phyloP scores from a whole-genome alignment of 2,888 invertebrate species.

The Rhodophaea formosa region DNA sequence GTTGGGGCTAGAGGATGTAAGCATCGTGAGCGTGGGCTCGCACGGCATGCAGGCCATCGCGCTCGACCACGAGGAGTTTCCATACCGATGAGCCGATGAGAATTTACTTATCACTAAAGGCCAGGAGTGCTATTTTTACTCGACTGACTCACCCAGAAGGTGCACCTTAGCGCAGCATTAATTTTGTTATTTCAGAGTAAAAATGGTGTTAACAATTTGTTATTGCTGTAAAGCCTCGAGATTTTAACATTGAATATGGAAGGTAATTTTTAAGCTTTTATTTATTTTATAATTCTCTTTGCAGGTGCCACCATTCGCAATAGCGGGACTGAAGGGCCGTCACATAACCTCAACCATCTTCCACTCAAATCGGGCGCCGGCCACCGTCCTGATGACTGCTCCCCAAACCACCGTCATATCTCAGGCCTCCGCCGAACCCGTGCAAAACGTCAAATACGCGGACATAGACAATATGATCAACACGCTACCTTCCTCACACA shows the following conservation, averaged over 20 bases:
- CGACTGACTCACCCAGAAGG: no score
- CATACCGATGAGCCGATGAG: no score
- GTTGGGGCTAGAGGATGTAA: slow-evolving; percentile 63
- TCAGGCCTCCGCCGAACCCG: slow-evolving; percentile 53
- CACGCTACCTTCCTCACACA: slow-evolving; percentile 46
- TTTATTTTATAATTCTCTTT: slow-evolving; percentile 23
- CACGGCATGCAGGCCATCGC: slow-evolving; percentile 62
- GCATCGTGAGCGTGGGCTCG: slow-evolving; percentile 69
- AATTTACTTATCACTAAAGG: no score
- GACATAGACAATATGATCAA: slow-evolving; percentile 67
- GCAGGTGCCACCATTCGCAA: slow-evolving; percentile 69
- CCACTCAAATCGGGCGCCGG: slow-evolving; percentile 60
- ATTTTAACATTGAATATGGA: no score
- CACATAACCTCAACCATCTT: slow-evolving; percentile 70
- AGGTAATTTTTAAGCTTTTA: no score
- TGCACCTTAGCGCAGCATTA: no score
- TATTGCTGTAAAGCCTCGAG: no score
- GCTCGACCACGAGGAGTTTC: slow-evolving; percentile 68
- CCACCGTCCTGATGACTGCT: slow-evolving; percentile 67
- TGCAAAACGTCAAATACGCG: slow-evolving; percentile 55
- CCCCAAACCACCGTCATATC: slow-evolving; percentile 71
- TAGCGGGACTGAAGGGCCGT: slow-evolving; percentile 60
- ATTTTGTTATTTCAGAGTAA: no score
- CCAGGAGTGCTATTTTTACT: no score
- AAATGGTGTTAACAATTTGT: no score